Base-by-base conservation (phyloP, 2,113 vertebrate species). In the Oophaga pumilio region DNA sequence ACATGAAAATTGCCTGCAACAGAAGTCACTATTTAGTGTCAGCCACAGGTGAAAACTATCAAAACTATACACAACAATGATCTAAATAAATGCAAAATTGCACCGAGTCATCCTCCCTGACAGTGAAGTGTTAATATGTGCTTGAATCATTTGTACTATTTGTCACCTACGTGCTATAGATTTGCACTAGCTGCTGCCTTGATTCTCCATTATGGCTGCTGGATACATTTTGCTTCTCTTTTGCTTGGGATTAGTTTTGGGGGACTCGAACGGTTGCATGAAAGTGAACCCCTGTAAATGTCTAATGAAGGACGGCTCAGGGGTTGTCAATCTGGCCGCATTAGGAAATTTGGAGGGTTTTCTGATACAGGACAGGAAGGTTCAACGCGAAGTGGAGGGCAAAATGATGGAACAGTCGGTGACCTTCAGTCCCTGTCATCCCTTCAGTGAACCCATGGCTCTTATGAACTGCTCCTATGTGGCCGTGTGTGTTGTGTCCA, bases 221-320 rank as follows among this genome's bases (percentile, higher is more conserved):
- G 14, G 15, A 7, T 76, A 59, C 79, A 8, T 28, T 52, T 4
- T 24, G 20, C 87, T 90, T 52, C 43, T 89, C 15, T 62, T 2
- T 15, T 83, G 49, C 52, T 3, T 43, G 8, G n/a, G 24, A 1
- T n/a, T 84, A 56, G 62, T 9, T 17, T 15, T 60, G 62, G 85
- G 89, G 50, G 66, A 24, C 24, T 17, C 56, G 3, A 79, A 64
- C 15, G 93, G 92, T 76, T 95, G 95, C 89, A 92, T 95, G 76
- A 93, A 91, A 85, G 91, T 95, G 77, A 94, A 92, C 87, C 91
- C 71, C 89, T 95, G 95, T 86, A 94, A 93, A 52, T 95, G 94
- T 80, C 93, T 95, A 90, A 91, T 95, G 94, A 91, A 92, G 90
- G 94, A 94, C 2, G 94, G 94, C 8, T 93, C 92, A 0, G 94